Conservation (phyloP, 2,888 invertebrate genomes). For the Pomacea canaliculata region DNA sequence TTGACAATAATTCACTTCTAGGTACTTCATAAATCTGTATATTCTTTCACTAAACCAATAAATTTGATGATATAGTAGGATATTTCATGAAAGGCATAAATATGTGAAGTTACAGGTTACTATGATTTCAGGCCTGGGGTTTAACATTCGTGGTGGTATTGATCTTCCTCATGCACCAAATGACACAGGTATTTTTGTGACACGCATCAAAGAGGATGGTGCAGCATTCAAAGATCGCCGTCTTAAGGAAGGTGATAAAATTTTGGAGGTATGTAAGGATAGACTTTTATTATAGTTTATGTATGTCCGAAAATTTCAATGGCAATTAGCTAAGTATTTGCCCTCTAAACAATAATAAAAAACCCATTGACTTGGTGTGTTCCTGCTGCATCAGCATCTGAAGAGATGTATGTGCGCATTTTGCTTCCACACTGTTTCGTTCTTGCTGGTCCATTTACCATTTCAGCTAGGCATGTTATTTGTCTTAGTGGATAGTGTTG, state of each 20-base stretch:
- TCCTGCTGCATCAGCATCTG: too few relatives aligned
- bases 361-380: too few relatives aligned
- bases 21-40: background rate
- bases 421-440: too few relatives aligned
- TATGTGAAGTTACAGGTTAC: background rate
- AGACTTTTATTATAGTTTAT: too few relatives aligned
- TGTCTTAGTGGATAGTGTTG: too few relatives aligned
- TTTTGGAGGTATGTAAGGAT: constrained; percentile 52
- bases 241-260: constrained; percentile 68
- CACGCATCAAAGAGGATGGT: constrained; percentile 68
- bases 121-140: constrained; percentile 67
- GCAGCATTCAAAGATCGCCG: constrained; percentile 68
- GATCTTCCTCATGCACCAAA: constrained; percentile 68
- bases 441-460: too few relatives aligned
- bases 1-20: background rate
- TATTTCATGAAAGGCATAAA: background rate
- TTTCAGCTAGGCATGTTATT: too few relatives aligned
- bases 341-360: too few relatives aligned
- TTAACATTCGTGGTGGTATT: constrained; percentile 71
- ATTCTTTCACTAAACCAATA: background rate
- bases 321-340: too few relatives aligned
- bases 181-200: constrained; percentile 70
- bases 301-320: too few relatives aligned
- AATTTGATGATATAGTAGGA: too few relatives aligned
- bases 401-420: too few relatives aligned